Conservation (phyloP, 2,113 vertebrate species). For the Melanotaenia duboulayi region DNA sequence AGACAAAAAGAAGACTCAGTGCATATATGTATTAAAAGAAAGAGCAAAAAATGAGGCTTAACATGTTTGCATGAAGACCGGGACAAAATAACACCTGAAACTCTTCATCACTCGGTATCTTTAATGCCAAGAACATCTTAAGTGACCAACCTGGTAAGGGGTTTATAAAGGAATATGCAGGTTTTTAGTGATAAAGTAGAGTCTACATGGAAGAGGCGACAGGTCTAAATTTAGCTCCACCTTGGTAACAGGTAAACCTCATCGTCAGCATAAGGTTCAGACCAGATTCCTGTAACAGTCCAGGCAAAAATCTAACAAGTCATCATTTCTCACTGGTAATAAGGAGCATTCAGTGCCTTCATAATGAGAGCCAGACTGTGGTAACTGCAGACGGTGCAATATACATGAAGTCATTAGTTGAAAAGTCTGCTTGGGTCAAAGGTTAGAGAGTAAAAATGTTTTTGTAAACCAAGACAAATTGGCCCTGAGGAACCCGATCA, state of each 20-base stretch:
- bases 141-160: too few relatives aligned
- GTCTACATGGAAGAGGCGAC: not conserved
- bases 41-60: too few relatives aligned
- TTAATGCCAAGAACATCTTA: too few relatives aligned
- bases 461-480: too few relatives aligned
- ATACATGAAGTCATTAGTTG: not conserved
- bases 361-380: not conserved
- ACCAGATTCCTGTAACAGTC: constrained; percentile 10
- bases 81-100: too few relatives aligned
- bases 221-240: constrained; percentile 28
- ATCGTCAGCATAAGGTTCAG: constrained; percentile 35
- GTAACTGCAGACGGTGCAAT: not conserved
- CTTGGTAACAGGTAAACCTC: constrained; percentile 23
- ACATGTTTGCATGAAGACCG: too few relatives aligned
- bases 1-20: too few relatives aligned
- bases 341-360: not conserved
- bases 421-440: not conserved
- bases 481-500: too few relatives aligned
- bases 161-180: not conserved
- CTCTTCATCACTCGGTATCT: too few relatives aligned
- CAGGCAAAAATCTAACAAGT: not conserved
- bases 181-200: not conserved
- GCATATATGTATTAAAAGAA: too few relatives aligned
- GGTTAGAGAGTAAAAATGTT: not conserved
- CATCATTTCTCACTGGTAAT: constrained; percentile 16